Base-by-base conservation (phyloP, 2,113 vertebrate genomes). In the Eupsittula cactorum region DNA sequence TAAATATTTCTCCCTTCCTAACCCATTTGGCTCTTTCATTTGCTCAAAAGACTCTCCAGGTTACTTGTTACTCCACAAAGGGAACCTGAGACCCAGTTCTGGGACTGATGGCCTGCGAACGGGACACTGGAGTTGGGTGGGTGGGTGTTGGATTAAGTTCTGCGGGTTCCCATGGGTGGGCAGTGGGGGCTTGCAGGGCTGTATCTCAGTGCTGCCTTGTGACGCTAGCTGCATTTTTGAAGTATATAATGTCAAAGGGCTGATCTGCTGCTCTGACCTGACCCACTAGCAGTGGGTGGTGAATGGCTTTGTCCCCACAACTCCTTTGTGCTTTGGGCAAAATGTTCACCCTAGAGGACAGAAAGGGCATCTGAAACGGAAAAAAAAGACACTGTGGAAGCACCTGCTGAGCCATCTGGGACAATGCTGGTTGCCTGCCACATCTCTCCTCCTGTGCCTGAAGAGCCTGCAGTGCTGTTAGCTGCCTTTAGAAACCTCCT, bases 1-100 rank as follows among this genome's bases (percentile, higher is more conserved):
- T 96, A 97, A 95, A 93, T 94, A 97, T 62, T 93, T 88, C 35
- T 83, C 59, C 68, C 70, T 20, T 92, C 27, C 69, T 31, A 53
- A 88, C 35, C 52, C 28, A 64, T 82, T 91, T 3, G n/a, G 28
- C 76, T 86, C 49, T 95, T 89, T 91, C 55, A 19, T 57, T 25
- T 13, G 5, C 78, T 83, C 33, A 39, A 18, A 92, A 91, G 46
- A 75, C 44, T 71, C 46, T 78, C 28, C 29, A 35, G 67, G 44
- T 91, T 82, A 84, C 52, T 63, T 83, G 31, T 62, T 81, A 46
- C 28, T 83, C 35, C 71, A 89, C 50, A 74, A 33, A 59, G 71
- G 57, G 78, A 93, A 62, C 67, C 71, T 20, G 21, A 95, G 70
- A 76, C 52, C 19, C 62, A 11, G 1, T 87, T 89, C 65, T 87